Evolutionary conservation across 2,113 vertebrate genomes (phyloP), one percentile per base, ranked within the genome.

Genomic region (Hymenochirus boettgeri): DNA sequence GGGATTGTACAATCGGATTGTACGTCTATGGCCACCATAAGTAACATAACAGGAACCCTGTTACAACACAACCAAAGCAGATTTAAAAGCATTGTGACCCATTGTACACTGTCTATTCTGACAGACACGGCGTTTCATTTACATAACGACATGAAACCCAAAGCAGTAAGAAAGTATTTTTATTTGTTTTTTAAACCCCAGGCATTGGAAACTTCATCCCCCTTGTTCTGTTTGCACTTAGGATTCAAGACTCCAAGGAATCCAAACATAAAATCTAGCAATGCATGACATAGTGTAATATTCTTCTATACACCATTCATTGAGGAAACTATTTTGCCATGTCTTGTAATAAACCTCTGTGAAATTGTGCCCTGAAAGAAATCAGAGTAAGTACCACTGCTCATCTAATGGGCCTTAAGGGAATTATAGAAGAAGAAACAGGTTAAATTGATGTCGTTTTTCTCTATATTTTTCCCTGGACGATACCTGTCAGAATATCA

Each of bases 401-500:
- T 48, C 63, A 57, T 27, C 45, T 65, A 65, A 65, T 65, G 63
- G 63, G 63, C 21, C 63, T 57, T 57, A 6, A 50, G 63, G 63
- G 63, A 65, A 65, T 65, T 65, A 65, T 37, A 45, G 50, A 57
- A 57, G 33, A 65, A 25, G 45, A 65, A 65, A 57, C 53, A 57
- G 54, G 63, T 65, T 65, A 65, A 65, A 65, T 57, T 65, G 63
- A 65, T 65, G 63, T 57, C 57, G 63, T 57, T 48, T 42, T 65
- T 57, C 25, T 56, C 54, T 37, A 54, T 25, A 54, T 65, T 65
- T 65, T 35, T 65, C 22, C 63, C 63, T 65, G 27, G 45, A 65
- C 48, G 63, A 65, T 65, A 65, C 63, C 63, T 65, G 63, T 65
- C 63, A 65, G 57, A 65, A 65, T 65, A 65, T 57, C 53, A 33